Evolutionary conservation across 2,888 invertebrate species (phyloP).

Genomic region (Nephrotoma guestfalica): DNA sequence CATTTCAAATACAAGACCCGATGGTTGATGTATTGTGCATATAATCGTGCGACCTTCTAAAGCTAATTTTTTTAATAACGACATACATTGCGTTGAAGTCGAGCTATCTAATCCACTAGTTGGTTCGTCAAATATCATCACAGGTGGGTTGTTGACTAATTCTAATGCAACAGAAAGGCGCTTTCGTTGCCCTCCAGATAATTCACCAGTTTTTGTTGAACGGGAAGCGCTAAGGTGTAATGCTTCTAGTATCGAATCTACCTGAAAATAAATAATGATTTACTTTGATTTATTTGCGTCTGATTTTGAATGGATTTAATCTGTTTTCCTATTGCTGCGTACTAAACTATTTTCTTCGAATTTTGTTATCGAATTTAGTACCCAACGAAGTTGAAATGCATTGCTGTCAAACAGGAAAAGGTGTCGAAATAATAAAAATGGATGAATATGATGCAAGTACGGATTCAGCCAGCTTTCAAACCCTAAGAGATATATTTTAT

Average conservation of each 20-base stretch:
- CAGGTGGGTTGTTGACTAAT: slow-evolving; percentile 78
- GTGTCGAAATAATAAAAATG: background rate
- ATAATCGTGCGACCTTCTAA: slow-evolving; percentile 73
- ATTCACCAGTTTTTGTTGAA: slow-evolving; percentile 48
- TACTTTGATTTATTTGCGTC: too few species aligned
- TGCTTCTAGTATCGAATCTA: slow-evolving; percentile 62
- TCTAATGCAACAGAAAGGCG: slow-evolving; percentile 81
- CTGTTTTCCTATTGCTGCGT: too few species aligned
- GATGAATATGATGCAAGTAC: too few species aligned
- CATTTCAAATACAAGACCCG: slow-evolving; percentile 70
- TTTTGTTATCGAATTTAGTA: background rate
- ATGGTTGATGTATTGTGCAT: slow-evolving; percentile 85
- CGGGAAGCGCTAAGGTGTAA: slow-evolving; percentile 53
- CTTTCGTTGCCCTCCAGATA: slow-evolving; percentile 86
- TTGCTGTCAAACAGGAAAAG: background rate
- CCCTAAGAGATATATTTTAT: too few species aligned
- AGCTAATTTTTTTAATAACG: slow-evolving; percentile 65
- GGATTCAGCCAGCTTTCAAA: too few species aligned
- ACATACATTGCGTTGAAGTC: slow-evolving; percentile 68
- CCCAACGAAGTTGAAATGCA: background rate
- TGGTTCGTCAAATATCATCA: slow-evolving; percentile 90
- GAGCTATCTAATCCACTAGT: slow-evolving; percentile 75
- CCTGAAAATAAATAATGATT: slow-evolving; percentile 35
- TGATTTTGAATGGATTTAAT: too few species aligned
- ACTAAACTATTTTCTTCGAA: too few species aligned